These are phyloP conservation scores for Platorchestia sp. DNA, from an alignment of 1,140 invertebrate species.

Conservation along the genomic window DNA sequence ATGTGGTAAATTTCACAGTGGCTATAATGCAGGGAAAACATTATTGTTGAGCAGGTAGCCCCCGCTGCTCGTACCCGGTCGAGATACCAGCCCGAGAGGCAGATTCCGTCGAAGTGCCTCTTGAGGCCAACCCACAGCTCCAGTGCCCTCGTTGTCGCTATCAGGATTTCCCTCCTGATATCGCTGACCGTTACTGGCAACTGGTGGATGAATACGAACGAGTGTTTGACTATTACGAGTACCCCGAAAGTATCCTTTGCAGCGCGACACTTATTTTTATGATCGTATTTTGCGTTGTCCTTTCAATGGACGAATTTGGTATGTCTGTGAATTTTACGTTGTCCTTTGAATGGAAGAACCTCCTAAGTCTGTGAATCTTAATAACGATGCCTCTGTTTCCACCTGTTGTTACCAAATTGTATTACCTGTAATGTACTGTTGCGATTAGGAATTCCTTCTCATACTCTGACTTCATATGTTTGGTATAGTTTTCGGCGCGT, in stretches of 20 bases:
- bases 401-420: too few species aligned
- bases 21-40: too few species aligned
- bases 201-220: not conserved
- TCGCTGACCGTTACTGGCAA: not conserved
- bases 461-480: too few species aligned
- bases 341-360: too few species aligned
- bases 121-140: not conserved
- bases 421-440: too few species aligned
- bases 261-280: not conserved
- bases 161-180: not conserved
- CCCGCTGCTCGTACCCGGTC: not conserved
- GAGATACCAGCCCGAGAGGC: not conserved
- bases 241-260: not conserved
- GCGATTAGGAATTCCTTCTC: too few species aligned
- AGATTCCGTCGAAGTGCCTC: not conserved
- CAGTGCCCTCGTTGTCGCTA: not conserved
- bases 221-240: not conserved
- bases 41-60: conserved; percentile 25
- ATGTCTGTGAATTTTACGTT: too few species aligned
- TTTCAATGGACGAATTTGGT: too few species aligned
- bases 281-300: not conserved
- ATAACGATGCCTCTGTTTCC: too few species aligned
- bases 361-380: too few species aligned
- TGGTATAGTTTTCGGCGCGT: too few species aligned
- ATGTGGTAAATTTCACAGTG: too few species aligned